Evolutionary conservation across 2,888 invertebrate species (phyloP), one percentile per base, ranked within the genome.

Genomic region (Pilophorus perplexus): DNA sequence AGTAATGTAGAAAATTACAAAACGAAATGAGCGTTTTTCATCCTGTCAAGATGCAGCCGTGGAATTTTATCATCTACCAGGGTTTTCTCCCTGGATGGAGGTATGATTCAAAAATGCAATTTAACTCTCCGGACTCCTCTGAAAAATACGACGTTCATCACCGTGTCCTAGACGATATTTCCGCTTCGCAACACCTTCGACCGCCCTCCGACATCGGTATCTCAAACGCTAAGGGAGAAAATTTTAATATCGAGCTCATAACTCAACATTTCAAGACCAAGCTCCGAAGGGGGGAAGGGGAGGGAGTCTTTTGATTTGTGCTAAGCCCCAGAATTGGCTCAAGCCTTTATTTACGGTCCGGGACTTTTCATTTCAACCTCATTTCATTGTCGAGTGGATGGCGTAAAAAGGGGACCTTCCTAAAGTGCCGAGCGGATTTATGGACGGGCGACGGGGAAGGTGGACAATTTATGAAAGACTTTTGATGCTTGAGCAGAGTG

Each of bases 301-400:
- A 42, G 40, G 42, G 25, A 42, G 25, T 42, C 27, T 64, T 64
- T 64, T 64, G 64, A 64, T 64, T 64, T 64, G 64, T 64, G 64
- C 64, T 50, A 48, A 48, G 50, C 59, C 42, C 37, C 46, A 42
- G 50, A 64, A 64, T 64, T 64, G 64, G 64, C 64, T 64, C 64
- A 64, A 64, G 50, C 64, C 64, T 64, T 64, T 64, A 64, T 64
- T 64, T 64, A 64, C 64, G 64, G 64, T 40, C 64, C 48, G 23
- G 64, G 64, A 64, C 64, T 64, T 64, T 64, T 64, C 64, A 64
- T 64, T 64, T 64, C 64, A 64, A 64, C 50, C 64, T 64, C 64
- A 64, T 64, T 64, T 64, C 64, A 64, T 64, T 64, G 64, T 64
- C 42, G 59, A 38, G 52, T 8, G 59, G 59, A 42, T 10, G 38